These are phyloP conservation scores for Pipistrellus nathusii DNA, from an alignment of 2,797 vertebrate species.

Conservation along the genomic window DNA sequence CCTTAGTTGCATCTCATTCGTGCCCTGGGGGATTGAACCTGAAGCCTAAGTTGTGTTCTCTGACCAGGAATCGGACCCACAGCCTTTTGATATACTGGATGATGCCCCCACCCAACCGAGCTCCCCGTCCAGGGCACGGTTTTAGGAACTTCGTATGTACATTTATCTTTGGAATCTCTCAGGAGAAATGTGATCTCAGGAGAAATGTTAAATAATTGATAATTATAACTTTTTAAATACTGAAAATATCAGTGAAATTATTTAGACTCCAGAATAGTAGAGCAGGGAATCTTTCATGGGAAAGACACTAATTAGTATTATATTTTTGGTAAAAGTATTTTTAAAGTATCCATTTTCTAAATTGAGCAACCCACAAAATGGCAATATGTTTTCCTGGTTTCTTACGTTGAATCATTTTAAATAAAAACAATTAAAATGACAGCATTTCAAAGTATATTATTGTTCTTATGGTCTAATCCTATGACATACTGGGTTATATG, in stretches of 20 bases:
- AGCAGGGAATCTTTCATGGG: background rate
- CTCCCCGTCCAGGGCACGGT: background rate
- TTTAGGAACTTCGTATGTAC: background rate
- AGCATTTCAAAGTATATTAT: background rate
- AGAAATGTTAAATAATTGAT: background rate
- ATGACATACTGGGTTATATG: background rate
- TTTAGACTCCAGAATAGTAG: background rate
- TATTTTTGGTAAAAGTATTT: background rate
- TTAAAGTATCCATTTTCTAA: background rate
- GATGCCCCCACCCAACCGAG: background rate
- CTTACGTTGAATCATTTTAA: constrained; percentile 33
- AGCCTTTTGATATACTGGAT: background rate
- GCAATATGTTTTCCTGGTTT: background rate
- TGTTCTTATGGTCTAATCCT: background rate
- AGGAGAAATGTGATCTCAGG: background rate
- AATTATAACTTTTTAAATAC: background rate
- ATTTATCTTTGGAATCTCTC: background rate
- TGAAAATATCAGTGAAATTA: constrained; percentile 33
- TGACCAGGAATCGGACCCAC: background rate
- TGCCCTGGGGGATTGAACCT: background rate
- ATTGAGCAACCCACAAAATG: background rate
- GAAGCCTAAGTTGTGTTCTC: background rate
- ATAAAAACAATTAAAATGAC: background rate
- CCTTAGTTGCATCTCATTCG: background rate
- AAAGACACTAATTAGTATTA: background rate